Evolutionary conservation across 1,140 invertebrate genomes (phyloP), one percentile per base, ranked within the genome.

Genomic region (Wiebesia pumilae): DNA sequence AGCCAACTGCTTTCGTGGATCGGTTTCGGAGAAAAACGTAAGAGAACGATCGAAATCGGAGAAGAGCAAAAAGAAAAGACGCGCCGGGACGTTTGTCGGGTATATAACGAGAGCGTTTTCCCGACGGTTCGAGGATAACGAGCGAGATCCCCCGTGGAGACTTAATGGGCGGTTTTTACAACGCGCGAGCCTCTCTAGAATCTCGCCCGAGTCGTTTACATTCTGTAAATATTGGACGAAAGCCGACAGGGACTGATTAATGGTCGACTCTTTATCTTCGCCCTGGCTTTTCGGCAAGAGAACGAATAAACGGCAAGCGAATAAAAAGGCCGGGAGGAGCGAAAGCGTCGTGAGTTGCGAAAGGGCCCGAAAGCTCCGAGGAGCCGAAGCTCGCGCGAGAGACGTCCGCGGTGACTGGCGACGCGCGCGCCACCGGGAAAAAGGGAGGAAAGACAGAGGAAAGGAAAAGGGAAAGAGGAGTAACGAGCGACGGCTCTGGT

Each of bases 141-240:
- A 87, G 86, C n/a, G 47, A 51, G 79, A n/a, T 38, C 67, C 75
- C 86, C 86, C 58, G 83, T 69, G 83, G 86, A 40, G 82, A 84
- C 47, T 84, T 87, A 87, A 87, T 87, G 79, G 79, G 38, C 79
- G 77, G 51, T 81, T 84, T 87, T 87, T 87, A 84, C 78, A 87
- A 79, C 77, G 62, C 81, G 30, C 33, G 35, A 81, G 35, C 30
- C 43, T 58, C 79, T 78, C 79, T 78, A 30, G 43, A n/a, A 16
- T 10, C 47, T 21, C 51, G 35, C 27, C 4, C 65, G 79, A 27
- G 6, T 81, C 79, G 24, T 83, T 83, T 79, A 67, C 54, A 82
- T 86, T 80, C 73, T 78, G 73, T 71, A 87, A 87, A 87, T 87
- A 87, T 83, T 79, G 58, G 27, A 67, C 54, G 51, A 58, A 65